Evolutionary conservation across 2,888 invertebrate genomes (phyloP).

Genomic region (Petrolisthes manimaculis): DNA sequence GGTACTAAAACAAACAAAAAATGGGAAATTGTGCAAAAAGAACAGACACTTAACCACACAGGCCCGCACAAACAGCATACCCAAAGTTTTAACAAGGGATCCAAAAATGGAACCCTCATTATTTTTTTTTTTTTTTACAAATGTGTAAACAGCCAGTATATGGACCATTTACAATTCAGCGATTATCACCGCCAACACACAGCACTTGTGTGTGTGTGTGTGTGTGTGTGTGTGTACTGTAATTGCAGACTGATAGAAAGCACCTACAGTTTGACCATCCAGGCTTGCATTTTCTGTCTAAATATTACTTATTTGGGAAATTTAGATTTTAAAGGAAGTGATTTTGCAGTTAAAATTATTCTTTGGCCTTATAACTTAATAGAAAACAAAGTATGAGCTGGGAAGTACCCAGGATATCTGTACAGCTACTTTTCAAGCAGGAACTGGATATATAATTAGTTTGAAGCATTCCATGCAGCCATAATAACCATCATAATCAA

Average conservation of each 20-base stretch:
- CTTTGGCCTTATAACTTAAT: constrained; percentile 53
- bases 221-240: constrained; percentile 32
- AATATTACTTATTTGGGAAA: constrained; percentile 34
- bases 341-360: constrained; percentile 54
- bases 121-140: constrained; percentile 34
- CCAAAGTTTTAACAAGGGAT: constrained; percentile 31
- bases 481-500: constrained; percentile 42
- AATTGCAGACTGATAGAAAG: constrained; percentile 54
- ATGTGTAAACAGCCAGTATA: constrained; percentile 50
- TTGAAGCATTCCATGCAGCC: constrained; percentile 45
- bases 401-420: constrained; percentile 52
- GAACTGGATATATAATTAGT: constrained; percentile 52
- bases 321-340: constrained; percentile 17
- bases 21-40: constrained; percentile 41
- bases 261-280: constrained; percentile 56
- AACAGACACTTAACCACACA: constrained; percentile 52
- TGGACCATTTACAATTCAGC: constrained; percentile 46
- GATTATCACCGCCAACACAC: constrained; percentile 36
- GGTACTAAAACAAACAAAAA: constrained; percentile 26
- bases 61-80: constrained; percentile 45
- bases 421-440: constrained; percentile 58
- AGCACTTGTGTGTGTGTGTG: background rate
- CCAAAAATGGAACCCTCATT: constrained; percentile 30
- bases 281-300: constrained; percentile 46
- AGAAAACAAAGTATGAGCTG: constrained; percentile 32